Conservation (phyloP, 2,113 vertebrate genomes). For the Albula glossodonta region DNA sequence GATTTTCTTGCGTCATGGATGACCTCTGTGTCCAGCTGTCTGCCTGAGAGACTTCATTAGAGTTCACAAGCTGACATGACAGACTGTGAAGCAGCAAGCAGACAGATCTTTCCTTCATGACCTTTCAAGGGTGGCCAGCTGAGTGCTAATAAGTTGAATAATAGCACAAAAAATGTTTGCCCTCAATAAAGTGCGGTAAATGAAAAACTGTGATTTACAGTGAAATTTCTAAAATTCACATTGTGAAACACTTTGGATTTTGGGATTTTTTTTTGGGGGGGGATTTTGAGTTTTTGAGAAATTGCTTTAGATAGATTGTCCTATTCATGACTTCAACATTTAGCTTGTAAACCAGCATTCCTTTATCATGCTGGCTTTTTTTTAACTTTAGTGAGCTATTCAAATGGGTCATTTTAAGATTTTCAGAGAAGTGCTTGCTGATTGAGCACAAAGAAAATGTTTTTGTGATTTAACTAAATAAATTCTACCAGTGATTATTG, state of each 20-base stretch:
- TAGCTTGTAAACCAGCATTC: neutral
- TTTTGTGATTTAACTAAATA: neutral
- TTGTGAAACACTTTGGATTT: neutral
- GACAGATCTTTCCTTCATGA: too few species aligned
- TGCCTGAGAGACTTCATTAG: too few species aligned
- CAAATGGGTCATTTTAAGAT: neutral
- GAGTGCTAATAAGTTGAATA: too few species aligned
- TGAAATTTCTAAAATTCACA: neutral
- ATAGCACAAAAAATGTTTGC: too few species aligned
- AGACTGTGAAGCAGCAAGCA: too few species aligned
- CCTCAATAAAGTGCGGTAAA: neutral
- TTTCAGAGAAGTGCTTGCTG: neutral
- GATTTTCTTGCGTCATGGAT: neutral
- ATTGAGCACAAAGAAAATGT: neutral
- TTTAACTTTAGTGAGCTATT: neutral
- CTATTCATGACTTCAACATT: neutral
- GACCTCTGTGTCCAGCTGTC: too few species aligned
- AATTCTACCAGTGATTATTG: constrained; percentile 7
- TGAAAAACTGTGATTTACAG: neutral
- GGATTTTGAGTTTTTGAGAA: neutral
- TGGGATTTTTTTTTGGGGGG: too few species aligned
- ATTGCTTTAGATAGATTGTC: neutral
- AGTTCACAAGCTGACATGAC: too few species aligned
- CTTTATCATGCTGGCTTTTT: neutral
- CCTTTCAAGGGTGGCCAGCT: too few species aligned